Evolutionary conservation across 2,888 invertebrate genomes (phyloP).

Genomic region (Sclerodermus sp.): DNA sequence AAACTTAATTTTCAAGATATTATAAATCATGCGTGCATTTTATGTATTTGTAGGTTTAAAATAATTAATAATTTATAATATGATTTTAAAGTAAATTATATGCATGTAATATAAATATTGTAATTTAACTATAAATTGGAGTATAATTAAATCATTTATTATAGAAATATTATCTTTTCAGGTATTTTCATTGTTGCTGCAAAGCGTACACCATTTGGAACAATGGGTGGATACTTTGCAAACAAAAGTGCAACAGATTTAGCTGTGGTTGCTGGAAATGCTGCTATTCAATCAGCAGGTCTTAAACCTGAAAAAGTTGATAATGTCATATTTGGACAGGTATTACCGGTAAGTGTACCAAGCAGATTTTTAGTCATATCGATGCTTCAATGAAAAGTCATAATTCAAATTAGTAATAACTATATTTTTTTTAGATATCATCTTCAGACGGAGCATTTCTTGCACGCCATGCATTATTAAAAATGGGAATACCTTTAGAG

Average conservation of each 20-base stretch:
- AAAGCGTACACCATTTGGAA: conserved; percentile 95
- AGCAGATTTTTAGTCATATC: neutral
- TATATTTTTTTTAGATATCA: conserved; percentile 24
- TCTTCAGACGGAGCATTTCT: conserved; percentile 82
- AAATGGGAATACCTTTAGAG: conserved; percentile 82
- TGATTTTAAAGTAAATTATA: too few species aligned
- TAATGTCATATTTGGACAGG: conserved; percentile 88
- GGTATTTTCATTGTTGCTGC: conserved; percentile 92
- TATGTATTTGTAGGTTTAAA: too few species aligned
- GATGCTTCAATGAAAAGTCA: neutral
- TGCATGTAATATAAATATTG: too few species aligned
- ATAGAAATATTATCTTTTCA: conserved; percentile 52
- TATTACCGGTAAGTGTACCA: conserved; percentile 70
- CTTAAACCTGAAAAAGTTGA: conserved; percentile 86
- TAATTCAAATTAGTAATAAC: neutral
- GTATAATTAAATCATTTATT: too few species aligned
- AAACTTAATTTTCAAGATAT: too few species aligned
- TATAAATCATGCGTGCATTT: too few species aligned
- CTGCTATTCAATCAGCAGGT: conserved; percentile 77
- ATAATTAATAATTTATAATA: too few species aligned
- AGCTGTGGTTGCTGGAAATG: conserved; percentile 78
- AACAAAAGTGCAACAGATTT: conserved; percentile 76
- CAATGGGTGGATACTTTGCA: conserved; percentile 84
- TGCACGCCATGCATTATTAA: conserved; percentile 85
- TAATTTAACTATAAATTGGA: too few species aligned